Conservation (phyloP, 2,113 vertebrate genomes). For the Mustelus asterias region DNA sequence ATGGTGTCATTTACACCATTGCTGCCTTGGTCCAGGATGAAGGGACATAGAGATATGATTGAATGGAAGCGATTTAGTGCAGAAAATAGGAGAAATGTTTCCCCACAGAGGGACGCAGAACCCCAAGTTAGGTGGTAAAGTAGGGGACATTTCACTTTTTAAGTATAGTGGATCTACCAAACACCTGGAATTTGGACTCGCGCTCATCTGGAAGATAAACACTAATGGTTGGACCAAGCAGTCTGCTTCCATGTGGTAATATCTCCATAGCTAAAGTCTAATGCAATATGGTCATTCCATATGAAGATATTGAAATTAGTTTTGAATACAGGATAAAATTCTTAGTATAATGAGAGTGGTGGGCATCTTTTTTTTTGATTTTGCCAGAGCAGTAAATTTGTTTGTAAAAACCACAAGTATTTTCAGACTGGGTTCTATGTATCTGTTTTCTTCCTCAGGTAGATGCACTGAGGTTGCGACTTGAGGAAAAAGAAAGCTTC, state of each 20-base stretch:
- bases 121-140: too few relatives aligned
- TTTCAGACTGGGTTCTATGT: not conserved
- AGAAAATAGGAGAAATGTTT: not conserved
- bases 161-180: not conserved
- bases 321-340: not conserved
- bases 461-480: constrained; percentile 85
- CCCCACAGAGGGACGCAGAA: not conserved
- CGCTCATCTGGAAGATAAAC: not conserved
- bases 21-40: not conserved
- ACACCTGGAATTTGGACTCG: not conserved
- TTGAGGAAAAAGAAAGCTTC: constrained; percentile 97
- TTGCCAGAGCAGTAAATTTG: not conserved
- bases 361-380: not conserved
- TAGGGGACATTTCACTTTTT: not conserved
- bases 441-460: constrained; percentile 61
- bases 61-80: not conserved
- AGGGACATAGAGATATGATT: not conserved
- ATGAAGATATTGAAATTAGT: not conserved
- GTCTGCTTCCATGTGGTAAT: not conserved
- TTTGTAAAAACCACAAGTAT: too few relatives aligned
- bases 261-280: not conserved
- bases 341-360: too few relatives aligned
- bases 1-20: not conserved
- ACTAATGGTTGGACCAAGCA: not conserved
- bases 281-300: not conserved